Evolutionary conservation across 2,113 vertebrate species (phyloP), one percentile per base, ranked within the genome.

Genomic region (Orientallactaga bullata): DNA sequence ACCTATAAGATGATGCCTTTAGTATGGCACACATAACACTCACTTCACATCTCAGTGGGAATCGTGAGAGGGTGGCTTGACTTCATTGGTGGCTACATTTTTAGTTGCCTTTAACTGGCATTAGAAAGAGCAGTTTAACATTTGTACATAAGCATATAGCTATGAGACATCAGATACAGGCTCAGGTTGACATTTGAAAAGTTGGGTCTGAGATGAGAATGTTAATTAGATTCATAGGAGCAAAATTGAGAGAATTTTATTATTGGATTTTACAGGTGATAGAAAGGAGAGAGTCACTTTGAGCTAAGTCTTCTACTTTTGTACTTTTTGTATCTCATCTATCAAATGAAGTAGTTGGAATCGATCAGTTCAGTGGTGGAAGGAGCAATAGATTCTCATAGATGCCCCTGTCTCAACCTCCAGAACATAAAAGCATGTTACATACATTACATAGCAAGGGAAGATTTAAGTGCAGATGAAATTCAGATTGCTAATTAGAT

Each of bases 251-350:
- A 89, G 39, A 91, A 76, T 85, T 65, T 71, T 32, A 47, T 61
- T 72, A 72, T 83, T 87, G 74, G 32, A 91, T 89, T 90, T 93
- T 24, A 47, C 61, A n/a, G 20, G 13, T 77, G 13, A 87, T 32
- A 28, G 39, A 76, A 88, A 78, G 6, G 35, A 30, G 65, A 74
- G 7, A 3, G 1, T 69, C 77, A 72, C 15, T 71, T 72, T 91
- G 85, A 94, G 12, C 12, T 61, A 15, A 4, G 1, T 92, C 4
- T 74, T 78, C 4, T 73, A 47, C 68, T 77, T 58, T 60, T 89
- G 21, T 84, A 3, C 24, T 15, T 73, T 26, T 94, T 47, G 88
- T 81, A 58, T 8, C 30, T 47, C 42, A 42, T 80, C 55, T 85
- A 13, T 24, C 35, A 78, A 82, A 37, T 73, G 2, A 95, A 83